Percentiles rank a stretch among this genome's conserved stretches.
Conservation (phyloP, 2,113 vertebrate species). For the Perccottus glenii region DNA sequence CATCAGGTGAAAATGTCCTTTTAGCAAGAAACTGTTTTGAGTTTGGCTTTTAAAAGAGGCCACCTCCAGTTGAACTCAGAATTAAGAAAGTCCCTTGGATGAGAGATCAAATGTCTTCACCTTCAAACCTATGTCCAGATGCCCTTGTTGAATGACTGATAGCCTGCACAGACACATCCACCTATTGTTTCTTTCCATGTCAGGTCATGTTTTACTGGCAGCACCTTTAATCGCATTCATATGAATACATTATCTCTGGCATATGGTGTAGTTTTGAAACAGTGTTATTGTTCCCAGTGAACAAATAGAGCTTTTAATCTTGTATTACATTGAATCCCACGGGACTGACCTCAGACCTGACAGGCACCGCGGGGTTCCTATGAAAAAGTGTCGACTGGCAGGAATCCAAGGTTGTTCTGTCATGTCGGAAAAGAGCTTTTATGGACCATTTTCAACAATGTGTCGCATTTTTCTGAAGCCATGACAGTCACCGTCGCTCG, state of each 20-base stretch:
- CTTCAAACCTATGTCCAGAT: too few species aligned
- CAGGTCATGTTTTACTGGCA: too few species aligned
- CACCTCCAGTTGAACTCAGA: too few species aligned
- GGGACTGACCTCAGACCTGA: slow-evolving; percentile 31
- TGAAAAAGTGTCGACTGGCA: slow-evolving; percentile 39
- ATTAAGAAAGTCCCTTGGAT: too few species aligned
- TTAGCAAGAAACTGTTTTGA: too few species aligned
- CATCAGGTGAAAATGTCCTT: too few species aligned
- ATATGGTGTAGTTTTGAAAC: background rate
- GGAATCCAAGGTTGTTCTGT: slow-evolving; percentile 30
- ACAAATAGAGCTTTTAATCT: slow-evolving; percentile 5
- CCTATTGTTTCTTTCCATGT: too few species aligned
- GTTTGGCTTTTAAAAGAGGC: too few species aligned
- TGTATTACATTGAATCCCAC: slow-evolving; percentile 10
- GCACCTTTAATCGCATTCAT: too few species aligned
- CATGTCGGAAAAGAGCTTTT: slow-evolving; percentile 61
- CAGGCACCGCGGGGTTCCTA: slow-evolving; percentile 11
- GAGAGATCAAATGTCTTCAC: too few species aligned
- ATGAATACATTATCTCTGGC: background rate
- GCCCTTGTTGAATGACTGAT: too few species aligned
- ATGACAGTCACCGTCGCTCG: slow-evolving; percentile 45
- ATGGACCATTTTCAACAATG: slow-evolving; percentile 57
- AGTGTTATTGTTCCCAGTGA: slow-evolving; percentile 12
- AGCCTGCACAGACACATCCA: too few species aligned
- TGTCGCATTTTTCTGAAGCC: slow-evolving; percentile 46